Conservation (phyloP, 2,888 invertebrate species). For the Tridacna crocea region DNA sequence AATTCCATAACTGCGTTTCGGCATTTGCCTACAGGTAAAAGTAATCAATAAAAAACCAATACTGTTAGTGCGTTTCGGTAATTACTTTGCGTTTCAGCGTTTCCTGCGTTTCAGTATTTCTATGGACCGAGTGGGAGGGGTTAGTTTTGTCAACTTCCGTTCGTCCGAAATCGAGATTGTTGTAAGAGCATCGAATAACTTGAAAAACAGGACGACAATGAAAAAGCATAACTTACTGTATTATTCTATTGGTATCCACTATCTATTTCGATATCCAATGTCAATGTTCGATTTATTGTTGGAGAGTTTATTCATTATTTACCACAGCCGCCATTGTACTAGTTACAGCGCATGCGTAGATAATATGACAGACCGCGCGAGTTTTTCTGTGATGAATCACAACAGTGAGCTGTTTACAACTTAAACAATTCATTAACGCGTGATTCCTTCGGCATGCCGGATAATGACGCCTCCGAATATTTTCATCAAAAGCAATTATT, state of each 20-base stretch:
- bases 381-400: constrained; percentile 51
- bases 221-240: too few relatives aligned
- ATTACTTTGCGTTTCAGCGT: too few relatives aligned
- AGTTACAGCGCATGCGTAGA: constrained; percentile 39
- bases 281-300: background rate
- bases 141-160: constrained; percentile 18
- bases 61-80: too few relatives aligned
- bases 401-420: constrained; percentile 17
- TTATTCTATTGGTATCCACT: too few relatives aligned
- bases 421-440: background rate
- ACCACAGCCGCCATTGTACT: constrained; percentile 14
- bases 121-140: constrained; percentile 32
- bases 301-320: background rate
- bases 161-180: constrained; percentile 9
- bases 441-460: background rate
- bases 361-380: constrained; percentile 54
- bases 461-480: too few relatives aligned
- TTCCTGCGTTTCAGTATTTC: too few relatives aligned
- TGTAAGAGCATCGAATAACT: too few relatives aligned
- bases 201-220: too few relatives aligned
- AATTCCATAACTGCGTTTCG: too few relatives aligned
- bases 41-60: too few relatives aligned
- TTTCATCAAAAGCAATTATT: too few relatives aligned
- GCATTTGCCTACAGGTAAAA: too few relatives aligned
- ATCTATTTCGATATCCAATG: background rate